Conservation (phyloP, 2,888 invertebrate species). For the Gastrophysa polygoni region DNA sequence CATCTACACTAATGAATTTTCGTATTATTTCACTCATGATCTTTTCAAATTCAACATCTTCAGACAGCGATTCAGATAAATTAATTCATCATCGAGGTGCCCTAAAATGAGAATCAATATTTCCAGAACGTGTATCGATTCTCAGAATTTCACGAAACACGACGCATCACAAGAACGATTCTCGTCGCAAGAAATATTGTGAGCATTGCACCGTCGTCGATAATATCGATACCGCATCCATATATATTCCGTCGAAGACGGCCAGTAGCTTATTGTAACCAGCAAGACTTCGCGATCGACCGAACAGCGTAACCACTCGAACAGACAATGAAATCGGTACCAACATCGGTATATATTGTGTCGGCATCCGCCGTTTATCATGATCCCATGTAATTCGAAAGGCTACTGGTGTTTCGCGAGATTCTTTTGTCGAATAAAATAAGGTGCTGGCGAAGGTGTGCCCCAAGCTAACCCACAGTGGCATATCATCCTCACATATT, state of each 20-base stretch:
- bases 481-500: neutral
- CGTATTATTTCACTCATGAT: too few species aligned
- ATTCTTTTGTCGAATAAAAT: neutral
- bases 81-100: too few species aligned
- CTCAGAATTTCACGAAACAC: too few species aligned
- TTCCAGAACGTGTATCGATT: too few species aligned
- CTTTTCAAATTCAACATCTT: too few species aligned
- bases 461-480: neutral
- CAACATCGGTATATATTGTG: conserved; percentile 1
- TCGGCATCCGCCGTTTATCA: neutral
- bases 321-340: conserved; percentile 1
- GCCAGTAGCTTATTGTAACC: neutral
- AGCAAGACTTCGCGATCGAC: neutral
- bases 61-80: too few species aligned
- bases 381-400: neutral
- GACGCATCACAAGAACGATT: neutral
- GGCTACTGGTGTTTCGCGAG: neutral
- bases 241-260: neutral
- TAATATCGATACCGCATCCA: neutral
- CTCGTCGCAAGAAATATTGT: neutral
- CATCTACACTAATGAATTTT: too few species aligned
- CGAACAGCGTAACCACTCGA: neutral
- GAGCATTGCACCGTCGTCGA: neutral
- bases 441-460: neutral
- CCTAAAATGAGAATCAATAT: too few species aligned